phyloP scores from a whole-genome alignment of 2,797 vertebrate genomes.

The Kryptolebias ocellatus region DNA sequence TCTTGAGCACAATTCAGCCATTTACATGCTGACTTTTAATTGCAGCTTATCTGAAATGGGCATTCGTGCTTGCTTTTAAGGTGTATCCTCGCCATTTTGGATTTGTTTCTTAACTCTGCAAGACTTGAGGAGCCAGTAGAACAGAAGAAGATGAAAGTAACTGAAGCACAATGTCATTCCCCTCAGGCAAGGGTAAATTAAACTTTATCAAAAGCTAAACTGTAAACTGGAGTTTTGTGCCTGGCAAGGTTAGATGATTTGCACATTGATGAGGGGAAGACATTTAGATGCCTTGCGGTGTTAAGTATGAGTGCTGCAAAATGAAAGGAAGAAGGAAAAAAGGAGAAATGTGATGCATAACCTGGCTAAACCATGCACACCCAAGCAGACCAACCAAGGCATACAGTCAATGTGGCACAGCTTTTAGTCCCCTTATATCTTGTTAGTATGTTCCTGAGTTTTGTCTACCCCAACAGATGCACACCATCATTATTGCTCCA shows the following conservation, averaged over 20 bases:
- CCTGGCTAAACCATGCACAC: constrained; percentile 11
- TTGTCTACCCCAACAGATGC: constrained; percentile 20
- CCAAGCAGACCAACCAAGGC: constrained; percentile 23
- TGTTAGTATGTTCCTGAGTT: constrained; percentile 44
- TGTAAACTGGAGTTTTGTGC: constrained; percentile 53
- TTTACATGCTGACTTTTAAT: constrained; percentile 73
- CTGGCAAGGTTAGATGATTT: constrained; percentile 49
- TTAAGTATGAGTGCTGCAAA: constrained; percentile 16
- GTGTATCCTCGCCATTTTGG: constrained; percentile 40
- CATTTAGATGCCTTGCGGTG: constrained; percentile 19
- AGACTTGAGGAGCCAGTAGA: constrained; percentile 45
- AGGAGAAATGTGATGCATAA: constrained; percentile 2
- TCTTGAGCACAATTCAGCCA: constrained; percentile 66
- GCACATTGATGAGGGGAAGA: constrained; percentile 20
- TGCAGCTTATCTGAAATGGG: constrained; percentile 65
- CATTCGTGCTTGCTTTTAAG: constrained; percentile 52
- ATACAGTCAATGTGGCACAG: constrained; percentile 28
- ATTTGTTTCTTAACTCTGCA: constrained; percentile 39
- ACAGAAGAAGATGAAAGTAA: constrained; percentile 50
- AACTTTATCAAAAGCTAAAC: constrained; percentile 59
- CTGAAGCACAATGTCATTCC: constrained; percentile 47
- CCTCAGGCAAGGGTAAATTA: constrained; percentile 63
- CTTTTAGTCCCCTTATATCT: constrained; percentile 57
- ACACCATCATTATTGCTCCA: constrained; percentile 27
- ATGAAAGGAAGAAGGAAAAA: background rate